A percentile compares a stretch with the other conserved stretches of the same genome.
phyloP scores from a whole-genome alignment of 2,113 vertebrate genomes.

The Gymnocephalus cernua region DNA sequence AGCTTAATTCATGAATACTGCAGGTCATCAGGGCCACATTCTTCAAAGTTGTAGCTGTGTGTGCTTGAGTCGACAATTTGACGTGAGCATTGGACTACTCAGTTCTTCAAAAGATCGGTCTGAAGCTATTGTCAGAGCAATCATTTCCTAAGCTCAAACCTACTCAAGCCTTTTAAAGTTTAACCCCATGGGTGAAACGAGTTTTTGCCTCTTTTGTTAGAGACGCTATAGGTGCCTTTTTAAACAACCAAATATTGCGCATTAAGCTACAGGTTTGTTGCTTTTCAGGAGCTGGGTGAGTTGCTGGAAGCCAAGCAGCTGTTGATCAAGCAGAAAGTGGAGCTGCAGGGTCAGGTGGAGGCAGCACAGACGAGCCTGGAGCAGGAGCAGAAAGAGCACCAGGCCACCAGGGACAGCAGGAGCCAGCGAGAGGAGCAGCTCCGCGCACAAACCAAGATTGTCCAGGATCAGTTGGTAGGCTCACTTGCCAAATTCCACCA shows the following conservation, averaged over 20 bases:
- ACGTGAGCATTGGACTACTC: neutral
- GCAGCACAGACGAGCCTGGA: conserved; percentile 82
- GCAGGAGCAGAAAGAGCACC: conserved; percentile 88
- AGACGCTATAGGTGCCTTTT: neutral
- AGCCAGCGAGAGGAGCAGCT: conserved; percentile 88
- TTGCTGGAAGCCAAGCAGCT: conserved; percentile 93
- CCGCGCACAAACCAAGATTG: conserved; percentile 84
- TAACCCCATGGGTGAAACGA: neutral
- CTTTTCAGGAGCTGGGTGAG: conserved; percentile 87
- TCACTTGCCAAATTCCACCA: neutral
- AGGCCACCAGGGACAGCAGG: conserved; percentile 85
- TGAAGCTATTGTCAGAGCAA: neutral
- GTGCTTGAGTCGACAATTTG: conserved; percentile 7
- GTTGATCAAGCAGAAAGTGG: conserved; percentile 96
- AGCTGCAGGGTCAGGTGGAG: conserved; percentile 90
- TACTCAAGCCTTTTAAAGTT: neutral
- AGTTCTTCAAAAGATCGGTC: conserved; percentile 14
- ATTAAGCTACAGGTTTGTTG: neutral
- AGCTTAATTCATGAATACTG: conserved; percentile 12
- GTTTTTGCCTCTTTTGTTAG: neutral
- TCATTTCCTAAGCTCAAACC: neutral
- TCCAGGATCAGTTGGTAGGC: conserved; percentile 86
- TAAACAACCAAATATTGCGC: neutral
- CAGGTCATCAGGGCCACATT: conserved; percentile 26
- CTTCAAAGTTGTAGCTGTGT: conserved; percentile 1